Percentiles rank a stretch among this genome's conserved stretches.
phyloP scores from a whole-genome alignment of 1,140 invertebrate species.

The Sycophaga agraensis region DNA sequence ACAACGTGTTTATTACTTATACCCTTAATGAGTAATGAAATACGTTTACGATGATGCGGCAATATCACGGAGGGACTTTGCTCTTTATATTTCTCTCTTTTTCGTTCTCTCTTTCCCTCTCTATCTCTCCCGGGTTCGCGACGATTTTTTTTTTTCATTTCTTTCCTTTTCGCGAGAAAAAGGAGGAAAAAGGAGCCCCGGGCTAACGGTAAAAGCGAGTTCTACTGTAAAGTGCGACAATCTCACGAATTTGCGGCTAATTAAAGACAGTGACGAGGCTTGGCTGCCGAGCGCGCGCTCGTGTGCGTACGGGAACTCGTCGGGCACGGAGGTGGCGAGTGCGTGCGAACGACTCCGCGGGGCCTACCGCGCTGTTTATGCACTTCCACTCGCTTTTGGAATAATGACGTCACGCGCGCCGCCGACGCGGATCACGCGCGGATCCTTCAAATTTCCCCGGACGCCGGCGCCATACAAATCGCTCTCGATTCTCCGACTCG shows the following conservation, averaged over 20 bases:
- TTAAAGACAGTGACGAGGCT: constrained; percentile 25
- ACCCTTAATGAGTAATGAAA: constrained; percentile 15
- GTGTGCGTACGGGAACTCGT: not conserved
- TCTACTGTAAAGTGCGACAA: constrained; percentile 16
- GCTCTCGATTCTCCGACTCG: not conserved
- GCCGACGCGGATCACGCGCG: not conserved
- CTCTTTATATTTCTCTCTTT: too few relatives aligned
- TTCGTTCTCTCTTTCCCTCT: too few relatives aligned
- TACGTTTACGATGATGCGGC: constrained; percentile 6
- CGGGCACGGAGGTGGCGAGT: too few relatives aligned
- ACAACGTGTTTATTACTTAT: constrained; percentile 9
- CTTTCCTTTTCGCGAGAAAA: too few relatives aligned
- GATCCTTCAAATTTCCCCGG: not conserved
- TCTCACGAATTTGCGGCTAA: constrained; percentile 25
- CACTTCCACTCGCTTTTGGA: not conserved
- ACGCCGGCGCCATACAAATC: not conserved
- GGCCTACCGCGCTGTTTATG: too few relatives aligned
- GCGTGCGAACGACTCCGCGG: too few relatives aligned
- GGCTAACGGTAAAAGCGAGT: constrained; percentile 25
- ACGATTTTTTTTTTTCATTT: too few relatives aligned
- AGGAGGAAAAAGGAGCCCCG: not conserved
- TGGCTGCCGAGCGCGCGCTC: not conserved
- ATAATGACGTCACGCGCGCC: constrained; percentile 2
- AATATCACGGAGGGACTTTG: not conserved
- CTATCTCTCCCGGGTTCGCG: too few relatives aligned